Evolutionary conservation across 2,113 vertebrate genomes (phyloP).

Genomic region (Eurypyga helias): DNA sequence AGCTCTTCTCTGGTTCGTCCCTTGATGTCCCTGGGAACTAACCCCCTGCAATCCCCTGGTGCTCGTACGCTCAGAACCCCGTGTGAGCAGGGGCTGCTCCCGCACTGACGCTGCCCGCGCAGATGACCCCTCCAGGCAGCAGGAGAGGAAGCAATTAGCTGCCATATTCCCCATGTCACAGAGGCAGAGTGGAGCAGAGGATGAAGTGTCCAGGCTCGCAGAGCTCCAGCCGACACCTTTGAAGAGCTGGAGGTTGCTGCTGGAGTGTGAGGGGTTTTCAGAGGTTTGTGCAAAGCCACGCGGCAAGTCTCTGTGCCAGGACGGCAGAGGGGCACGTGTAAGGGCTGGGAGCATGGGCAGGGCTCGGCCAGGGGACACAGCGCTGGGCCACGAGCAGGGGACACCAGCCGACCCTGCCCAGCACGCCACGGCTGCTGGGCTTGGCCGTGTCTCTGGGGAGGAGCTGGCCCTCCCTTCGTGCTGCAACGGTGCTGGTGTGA

Average conservation of each 20-base stretch:
- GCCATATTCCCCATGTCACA: neutral
- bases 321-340: neutral
- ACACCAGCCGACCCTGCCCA: neutral
- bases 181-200: neutral
- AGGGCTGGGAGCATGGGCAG: neutral
- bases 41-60: neutral
- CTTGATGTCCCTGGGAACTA: neutral
- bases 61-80: neutral
- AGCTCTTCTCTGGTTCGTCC: neutral
- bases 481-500: neutral
- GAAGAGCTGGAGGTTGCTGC: neutral
- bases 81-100: neutral
- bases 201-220: neutral
- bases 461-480: neutral
- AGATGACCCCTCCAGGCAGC: neutral
- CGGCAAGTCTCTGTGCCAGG: neutral
- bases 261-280: neutral
- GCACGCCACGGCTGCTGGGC: fast-evolving
- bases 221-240: neutral
- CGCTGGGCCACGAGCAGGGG: fast-evolving
- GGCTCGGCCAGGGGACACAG: neutral
- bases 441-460: neutral
- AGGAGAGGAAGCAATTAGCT: neutral
- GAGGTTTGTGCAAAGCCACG: neutral
- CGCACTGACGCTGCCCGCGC: fast-evolving